Evolutionary conservation across 2,888 invertebrate species (phyloP).

Genomic region (Pocota personata): DNA sequence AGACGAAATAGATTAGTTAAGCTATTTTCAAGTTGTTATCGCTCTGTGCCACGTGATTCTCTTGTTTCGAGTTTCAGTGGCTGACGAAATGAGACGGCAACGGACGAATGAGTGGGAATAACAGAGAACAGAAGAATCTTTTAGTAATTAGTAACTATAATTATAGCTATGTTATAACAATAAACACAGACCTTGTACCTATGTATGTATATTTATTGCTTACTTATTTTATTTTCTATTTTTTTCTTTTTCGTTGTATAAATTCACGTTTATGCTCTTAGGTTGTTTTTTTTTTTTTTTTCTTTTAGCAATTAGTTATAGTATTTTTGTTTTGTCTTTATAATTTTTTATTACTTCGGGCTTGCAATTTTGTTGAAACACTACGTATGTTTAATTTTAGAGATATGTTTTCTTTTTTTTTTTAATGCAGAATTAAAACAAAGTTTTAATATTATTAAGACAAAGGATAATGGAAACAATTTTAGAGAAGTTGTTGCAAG

Average conservation of each 20-base stretch:
- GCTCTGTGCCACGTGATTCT: slow-evolving; percentile 63
- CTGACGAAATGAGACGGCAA: slow-evolving; percentile 33
- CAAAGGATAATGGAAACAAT: background rate
- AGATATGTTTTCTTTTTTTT: background rate
- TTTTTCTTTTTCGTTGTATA: background rate
- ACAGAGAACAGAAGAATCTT: slow-evolving; percentile 51
- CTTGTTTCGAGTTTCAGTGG: slow-evolving; percentile 9
- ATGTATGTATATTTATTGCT: slow-evolving; percentile 67
- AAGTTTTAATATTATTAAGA: slow-evolving; percentile 43
- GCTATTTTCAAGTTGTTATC: slow-evolving; percentile 62
- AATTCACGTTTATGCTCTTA: slow-evolving; percentile 46
- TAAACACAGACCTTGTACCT: slow-evolving; percentile 68
- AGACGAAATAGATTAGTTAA: slow-evolving; percentile 56
- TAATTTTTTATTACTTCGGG: slow-evolving; percentile 19
- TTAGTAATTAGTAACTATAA: slow-evolving; percentile 54
- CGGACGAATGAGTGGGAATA: slow-evolving; percentile 50
- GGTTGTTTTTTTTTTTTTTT: slow-evolving; percentile 58
- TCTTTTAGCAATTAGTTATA: slow-evolving; percentile 23
- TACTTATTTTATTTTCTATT: slow-evolving; percentile 11
- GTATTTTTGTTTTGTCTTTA: background rate
- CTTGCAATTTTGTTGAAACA: slow-evolving; percentile 41
- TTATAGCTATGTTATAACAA: slow-evolving; percentile 44
- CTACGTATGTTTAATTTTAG: background rate
- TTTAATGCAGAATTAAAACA: slow-evolving; percentile 37
- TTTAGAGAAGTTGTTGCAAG: background rate